A percentile compares a stretch with the other conserved stretches of the same genome.
Evolutionary conservation across 2,113 vertebrate species (phyloP).

Genomic region (Excalfactoria chinensis): DNA sequence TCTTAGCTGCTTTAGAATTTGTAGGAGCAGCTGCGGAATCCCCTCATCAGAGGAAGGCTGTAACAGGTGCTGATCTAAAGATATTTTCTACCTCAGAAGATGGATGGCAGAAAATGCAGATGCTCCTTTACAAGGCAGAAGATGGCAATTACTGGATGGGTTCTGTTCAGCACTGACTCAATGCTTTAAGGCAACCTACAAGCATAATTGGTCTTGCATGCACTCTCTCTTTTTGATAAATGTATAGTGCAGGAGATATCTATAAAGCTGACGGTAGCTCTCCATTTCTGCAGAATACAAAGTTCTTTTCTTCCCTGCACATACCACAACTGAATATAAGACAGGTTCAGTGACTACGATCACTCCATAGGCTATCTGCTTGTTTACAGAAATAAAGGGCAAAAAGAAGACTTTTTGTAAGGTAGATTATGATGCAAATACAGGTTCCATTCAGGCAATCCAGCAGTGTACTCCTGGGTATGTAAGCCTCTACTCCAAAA

Average conservation of each 20-base stretch:
- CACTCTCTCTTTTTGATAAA: background rate
- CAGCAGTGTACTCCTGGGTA: background rate
- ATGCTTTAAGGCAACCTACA: accelerated
- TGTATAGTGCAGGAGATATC: background rate
- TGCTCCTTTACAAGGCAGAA: background rate
- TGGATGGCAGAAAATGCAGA: background rate
- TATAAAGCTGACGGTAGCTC: background rate
- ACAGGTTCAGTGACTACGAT: background rate
- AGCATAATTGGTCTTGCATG: background rate
- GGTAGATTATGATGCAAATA: background rate
- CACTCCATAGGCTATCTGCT: background rate
- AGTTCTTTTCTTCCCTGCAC: background rate
- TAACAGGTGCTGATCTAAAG: background rate
- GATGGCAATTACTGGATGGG: background rate
- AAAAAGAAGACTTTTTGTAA: background rate
- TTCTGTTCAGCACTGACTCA: background rate
- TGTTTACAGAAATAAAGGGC: background rate
- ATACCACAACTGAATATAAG: background rate
- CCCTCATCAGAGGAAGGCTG: background rate
- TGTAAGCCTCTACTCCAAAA: background rate
- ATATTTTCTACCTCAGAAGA: background rate
- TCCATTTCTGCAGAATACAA: background rate
- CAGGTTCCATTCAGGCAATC: background rate
- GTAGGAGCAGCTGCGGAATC: background rate
- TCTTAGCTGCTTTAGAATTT: background rate